phyloP scores from a whole-genome alignment of 2,888 invertebrate species.

The Chirona hameri region DNA sequence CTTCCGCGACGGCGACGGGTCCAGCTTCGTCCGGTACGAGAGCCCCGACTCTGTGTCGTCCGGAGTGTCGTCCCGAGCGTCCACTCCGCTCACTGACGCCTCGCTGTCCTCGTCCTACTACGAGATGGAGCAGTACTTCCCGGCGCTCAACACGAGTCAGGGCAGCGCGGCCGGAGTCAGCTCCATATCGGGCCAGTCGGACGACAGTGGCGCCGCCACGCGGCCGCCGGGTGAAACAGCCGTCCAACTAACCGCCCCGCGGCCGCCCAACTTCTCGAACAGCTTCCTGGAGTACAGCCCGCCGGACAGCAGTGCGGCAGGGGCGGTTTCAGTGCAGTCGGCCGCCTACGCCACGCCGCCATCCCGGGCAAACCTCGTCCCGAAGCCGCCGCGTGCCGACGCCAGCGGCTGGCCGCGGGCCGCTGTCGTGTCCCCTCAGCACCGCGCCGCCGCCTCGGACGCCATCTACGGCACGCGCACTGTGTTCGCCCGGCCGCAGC shows the following conservation, averaged over 20 bases:
- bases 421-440: not conserved
- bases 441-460: not conserved
- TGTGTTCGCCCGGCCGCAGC: constrained; percentile 7
- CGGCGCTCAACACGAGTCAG: constrained; percentile 22
- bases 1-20: constrained; percentile 24
- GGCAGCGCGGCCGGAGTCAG: not conserved
- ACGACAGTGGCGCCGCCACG: constrained; percentile 6
- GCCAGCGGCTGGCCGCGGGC: not conserved
- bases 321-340: not conserved
- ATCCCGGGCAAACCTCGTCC: not conserved
- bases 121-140: constrained; percentile 30
- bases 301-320: not conserved
- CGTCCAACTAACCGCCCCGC: not conserved
- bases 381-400: constrained; percentile 1
- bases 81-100: constrained; percentile 23
- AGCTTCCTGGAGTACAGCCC: constrained; percentile 24
- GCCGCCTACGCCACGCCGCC: constrained; percentile 8
- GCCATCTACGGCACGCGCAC: constrained; percentile 24
- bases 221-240: not conserved
- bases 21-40: constrained; percentile 6
- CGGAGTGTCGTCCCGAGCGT: constrained; percentile 3
- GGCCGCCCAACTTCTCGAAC: constrained; percentile 23
- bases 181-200: not conserved
- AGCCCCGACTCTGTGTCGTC: constrained; percentile 36
- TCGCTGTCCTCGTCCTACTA: constrained; percentile 28